Conservation (phyloP, 2,797 vertebrate species). For the Sciaenops ocellatus region DNA sequence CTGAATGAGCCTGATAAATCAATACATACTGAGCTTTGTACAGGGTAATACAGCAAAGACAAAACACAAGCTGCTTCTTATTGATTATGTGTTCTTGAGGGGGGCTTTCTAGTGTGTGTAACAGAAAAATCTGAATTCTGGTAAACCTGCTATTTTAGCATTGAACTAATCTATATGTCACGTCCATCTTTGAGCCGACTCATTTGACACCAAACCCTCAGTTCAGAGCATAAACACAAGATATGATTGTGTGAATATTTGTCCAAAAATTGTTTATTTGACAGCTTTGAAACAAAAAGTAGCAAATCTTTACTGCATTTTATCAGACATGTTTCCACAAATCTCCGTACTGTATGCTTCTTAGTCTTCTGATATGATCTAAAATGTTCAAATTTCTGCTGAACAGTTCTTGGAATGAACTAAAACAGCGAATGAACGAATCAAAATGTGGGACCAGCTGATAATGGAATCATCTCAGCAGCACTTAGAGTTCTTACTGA, state of each 20-base stretch:
- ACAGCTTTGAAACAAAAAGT: slow-evolving; percentile 43
- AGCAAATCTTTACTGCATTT: slow-evolving; percentile 33
- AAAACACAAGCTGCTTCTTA: not conserved
- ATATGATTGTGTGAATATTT: not conserved
- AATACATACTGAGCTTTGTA: not conserved
- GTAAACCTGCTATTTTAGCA: not conserved
- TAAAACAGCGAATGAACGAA: slow-evolving; percentile 22
- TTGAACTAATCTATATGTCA: not conserved
- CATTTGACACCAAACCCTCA: not conserved
- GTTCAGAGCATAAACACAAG: slow-evolving; percentile 10
- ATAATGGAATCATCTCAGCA: slow-evolving; percentile 34
- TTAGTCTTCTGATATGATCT: not conserved
- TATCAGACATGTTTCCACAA: slow-evolving; percentile 8
- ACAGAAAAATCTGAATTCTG: not conserved
- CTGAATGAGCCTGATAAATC: not conserved
- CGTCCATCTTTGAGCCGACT: not conserved
- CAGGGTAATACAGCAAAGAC: not conserved
- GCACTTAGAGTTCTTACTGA: slow-evolving; percentile 3
- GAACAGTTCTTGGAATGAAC: not conserved
- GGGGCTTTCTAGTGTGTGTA: not conserved
- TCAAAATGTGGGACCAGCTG: not conserved
- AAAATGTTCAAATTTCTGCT: slow-evolving; percentile 13
- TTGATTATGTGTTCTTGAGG: not conserved
- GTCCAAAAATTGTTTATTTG: slow-evolving; percentile 57
- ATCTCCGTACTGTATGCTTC: not conserved